Conservation (phyloP, 1,140 invertebrate genomes). For the Pseudomyrmex pallidus region DNA sequence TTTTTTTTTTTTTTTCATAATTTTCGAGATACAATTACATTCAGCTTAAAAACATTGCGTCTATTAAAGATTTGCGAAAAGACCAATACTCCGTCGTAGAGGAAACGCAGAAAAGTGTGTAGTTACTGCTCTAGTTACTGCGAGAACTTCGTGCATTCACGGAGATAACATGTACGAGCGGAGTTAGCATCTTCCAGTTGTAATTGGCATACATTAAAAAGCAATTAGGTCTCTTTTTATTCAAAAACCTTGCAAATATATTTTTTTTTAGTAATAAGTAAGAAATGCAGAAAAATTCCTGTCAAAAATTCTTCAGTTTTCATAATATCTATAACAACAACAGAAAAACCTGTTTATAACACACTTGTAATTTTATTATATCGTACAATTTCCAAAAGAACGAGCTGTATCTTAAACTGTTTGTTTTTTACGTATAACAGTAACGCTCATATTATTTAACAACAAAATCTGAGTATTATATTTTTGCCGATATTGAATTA, state of each 20-base stretch:
- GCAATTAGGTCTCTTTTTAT: constrained; percentile 55
- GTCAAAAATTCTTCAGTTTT: constrained; percentile 7
- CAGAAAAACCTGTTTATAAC: neutral
- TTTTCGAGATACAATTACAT: constrained; percentile 21
- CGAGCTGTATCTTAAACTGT: neutral
- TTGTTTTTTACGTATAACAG: neutral
- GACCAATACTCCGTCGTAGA: neutral
- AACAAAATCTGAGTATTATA: neutral
- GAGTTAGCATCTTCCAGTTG: constrained; percentile 18
- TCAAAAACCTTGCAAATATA: constrained; percentile 18
- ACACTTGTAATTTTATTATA: neutral
- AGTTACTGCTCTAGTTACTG: constrained; percentile 74
- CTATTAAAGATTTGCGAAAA: constrained; percentile 21
- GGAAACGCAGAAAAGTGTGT: constrained; percentile 67
- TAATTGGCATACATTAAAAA: constrained; percentile 67
- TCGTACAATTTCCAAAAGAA: neutral
- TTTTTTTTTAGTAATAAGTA: constrained; percentile 8
- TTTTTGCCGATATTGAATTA: constrained; percentile 35
- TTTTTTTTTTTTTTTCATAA: constrained; percentile 7
- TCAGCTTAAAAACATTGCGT: neutral
- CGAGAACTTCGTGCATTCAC: constrained; percentile 47
- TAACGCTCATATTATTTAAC: constrained; percentile 8
- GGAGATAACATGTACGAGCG: constrained; percentile 35
- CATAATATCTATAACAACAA: neutral
- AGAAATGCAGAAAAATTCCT: neutral